Evolutionary conservation across 37 sponge, comb jelly and placozoan species (phyloP), one percentile per base, ranked within the genome.

Genomic region (Oopsacas minuta): DNA sequence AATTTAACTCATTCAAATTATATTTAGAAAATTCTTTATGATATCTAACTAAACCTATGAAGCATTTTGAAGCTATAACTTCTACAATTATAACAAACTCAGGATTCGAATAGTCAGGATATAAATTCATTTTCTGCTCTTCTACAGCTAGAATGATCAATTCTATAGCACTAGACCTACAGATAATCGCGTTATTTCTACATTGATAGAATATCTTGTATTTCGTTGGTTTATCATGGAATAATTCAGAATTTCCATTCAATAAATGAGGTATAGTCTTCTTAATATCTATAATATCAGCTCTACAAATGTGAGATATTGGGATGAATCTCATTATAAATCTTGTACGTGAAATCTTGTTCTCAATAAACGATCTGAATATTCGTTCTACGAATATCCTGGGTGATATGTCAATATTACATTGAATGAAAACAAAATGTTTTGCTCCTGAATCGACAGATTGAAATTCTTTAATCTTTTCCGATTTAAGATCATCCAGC

Each of bases 401-500:
- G 30, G 75, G 75, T 7, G 75, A 61, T 34, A n/a, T 32, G 1
- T 61, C 75, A 61, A 61, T 61, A 61, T 12, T 61, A 34, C 22
- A 61, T 61, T n/a, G 7, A 20, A 61, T 61, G 28, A 61, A 61
- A 61, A 61, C 30, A 25, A 61, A 3, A 12, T 61, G 5, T 34
- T 61, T 61, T 3, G 75, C 75, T 32, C 75, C 75, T 61, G 75
- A 61, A 61, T 61, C 75, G 75, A 61, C 30, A 5, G 75, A 61
- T 61, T 61, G 22, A 34, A 61, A 61, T 61, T 10, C 32, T 12
- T n/a, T 61, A 10, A 61, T 3, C 22, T n/a, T 12, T 61, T 61
- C 32, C 7, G 75, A 61, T 12, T 61, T 61, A 20, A 61, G 75
- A 12, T 12, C 75, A 25, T 61, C 30, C 22, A 61, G 28, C 22